These are phyloP conservation scores for Boloria selene DNA, from an alignment of 2,888 invertebrate genomes.

Conservation along the genomic window DNA sequence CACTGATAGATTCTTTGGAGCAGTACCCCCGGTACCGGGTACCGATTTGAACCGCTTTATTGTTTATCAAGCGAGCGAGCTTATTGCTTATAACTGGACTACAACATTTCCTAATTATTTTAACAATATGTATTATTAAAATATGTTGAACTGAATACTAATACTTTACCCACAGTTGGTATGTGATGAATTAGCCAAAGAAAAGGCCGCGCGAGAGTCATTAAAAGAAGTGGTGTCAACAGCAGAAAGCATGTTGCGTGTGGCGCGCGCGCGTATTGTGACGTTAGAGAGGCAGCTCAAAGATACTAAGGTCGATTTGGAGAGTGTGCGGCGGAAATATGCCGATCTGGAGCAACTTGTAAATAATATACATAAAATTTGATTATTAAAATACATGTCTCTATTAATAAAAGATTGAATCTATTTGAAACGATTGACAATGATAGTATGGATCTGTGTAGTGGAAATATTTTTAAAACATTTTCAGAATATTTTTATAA, in stretches of 20 bases:
- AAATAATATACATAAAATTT: constrained; percentile 38
- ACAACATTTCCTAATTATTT: too few species aligned
- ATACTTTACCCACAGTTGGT: constrained; percentile 47
- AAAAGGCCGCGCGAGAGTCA: constrained; percentile 64
- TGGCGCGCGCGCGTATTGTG: constrained; percentile 66
- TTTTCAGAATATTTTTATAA: background rate
- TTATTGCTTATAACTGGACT: too few species aligned
- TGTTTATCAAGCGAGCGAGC: too few species aligned
- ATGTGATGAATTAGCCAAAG: constrained; percentile 61
- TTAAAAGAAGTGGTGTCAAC: constrained; percentile 65
- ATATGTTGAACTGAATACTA: too few species aligned
- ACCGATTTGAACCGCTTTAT: too few species aligned
- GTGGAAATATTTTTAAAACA: too few species aligned
- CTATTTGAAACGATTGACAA: too few species aligned
- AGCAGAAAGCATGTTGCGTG: constrained; percentile 71
- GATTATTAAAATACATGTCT: background rate
- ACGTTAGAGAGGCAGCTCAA: constrained; percentile 69
- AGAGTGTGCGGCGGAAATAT: constrained; percentile 61
- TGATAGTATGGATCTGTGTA: too few species aligned
- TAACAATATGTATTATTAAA: background rate
- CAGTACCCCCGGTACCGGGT: too few species aligned
- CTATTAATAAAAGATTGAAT: too few species aligned
- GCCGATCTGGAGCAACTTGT: constrained; percentile 75
- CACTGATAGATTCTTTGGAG: too few species aligned
- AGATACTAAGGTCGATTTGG: constrained; percentile 61